Evolutionary conservation across 2,888 invertebrate species (phyloP).

Genomic region (Rutpela maculata): DNA sequence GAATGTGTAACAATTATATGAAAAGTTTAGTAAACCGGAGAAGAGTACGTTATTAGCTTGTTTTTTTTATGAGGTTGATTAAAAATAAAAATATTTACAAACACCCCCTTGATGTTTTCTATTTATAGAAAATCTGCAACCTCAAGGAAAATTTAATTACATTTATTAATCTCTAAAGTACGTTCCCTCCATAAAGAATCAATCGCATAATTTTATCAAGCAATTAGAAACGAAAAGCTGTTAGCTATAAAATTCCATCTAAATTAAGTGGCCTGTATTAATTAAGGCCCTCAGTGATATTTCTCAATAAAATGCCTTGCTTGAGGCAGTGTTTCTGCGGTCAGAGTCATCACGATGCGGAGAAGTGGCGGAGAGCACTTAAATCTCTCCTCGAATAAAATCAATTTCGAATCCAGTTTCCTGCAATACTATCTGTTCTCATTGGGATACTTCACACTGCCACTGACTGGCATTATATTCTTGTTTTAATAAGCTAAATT

Average conservation of each 20-base stretch:
- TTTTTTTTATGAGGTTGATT: no score
- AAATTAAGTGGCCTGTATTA: slow-evolving; percentile 25
- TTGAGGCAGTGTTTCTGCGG: slow-evolving; percentile 12
- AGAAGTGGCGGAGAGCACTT: background rate
- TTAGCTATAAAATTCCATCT: slow-evolving; percentile 10
- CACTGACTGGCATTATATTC: no score
- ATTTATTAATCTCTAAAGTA: background rate
- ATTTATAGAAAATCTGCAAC: background rate
- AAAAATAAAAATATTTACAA: background rate
- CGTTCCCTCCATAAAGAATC: background rate
- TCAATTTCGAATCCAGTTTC: background rate
- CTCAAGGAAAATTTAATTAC: background rate
- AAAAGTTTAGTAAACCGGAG: no score
- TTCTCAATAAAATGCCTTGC: slow-evolving; percentile 22
- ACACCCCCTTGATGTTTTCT: background rate
- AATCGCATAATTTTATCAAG: slow-evolving; percentile 1
- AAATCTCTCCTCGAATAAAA: background rate
- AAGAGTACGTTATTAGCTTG: no score
- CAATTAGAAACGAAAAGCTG: slow-evolving; percentile 1
- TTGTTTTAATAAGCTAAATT: no score
- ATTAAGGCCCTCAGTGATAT: slow-evolving; percentile 15
- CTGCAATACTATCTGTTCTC: background rate
- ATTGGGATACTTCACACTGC: background rate
- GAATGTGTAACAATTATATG: no score
- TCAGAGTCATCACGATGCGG: slow-evolving; percentile 4